Evolutionary conservation across 2,888 invertebrate genomes (phyloP), one percentile per base, ranked within the genome.

Genomic region (Didymodactylos carnosus): DNA sequence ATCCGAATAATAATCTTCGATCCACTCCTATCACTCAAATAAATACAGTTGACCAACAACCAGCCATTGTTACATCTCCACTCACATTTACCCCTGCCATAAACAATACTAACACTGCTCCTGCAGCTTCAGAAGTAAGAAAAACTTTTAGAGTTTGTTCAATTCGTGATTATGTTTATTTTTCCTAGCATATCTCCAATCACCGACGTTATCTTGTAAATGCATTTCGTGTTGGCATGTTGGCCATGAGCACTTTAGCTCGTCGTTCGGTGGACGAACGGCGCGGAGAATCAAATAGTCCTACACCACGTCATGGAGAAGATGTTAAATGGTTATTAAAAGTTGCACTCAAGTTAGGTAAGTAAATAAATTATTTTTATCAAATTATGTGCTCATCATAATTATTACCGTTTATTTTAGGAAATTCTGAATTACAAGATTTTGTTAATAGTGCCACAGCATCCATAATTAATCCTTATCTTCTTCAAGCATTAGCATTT

Each of bases 361-460:
- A 80, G 83, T n/a, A n/a, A n/a, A n/a, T n/a, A n/a, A n/a, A n/a
- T n/a, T n/a, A n/a, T n/a, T n/a, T n/a, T n/a, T n/a, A n/a, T n/a
- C n/a, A n/a, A n/a, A n/a, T n/a, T n/a, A n/a, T n/a, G n/a, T n/a
- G n/a, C n/a, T 51, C 41, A 69, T 25, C 6, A 19, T 53, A n/a
- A 27, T 23, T 51, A 43, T 71, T 76, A 76, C 3, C 8, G 19
- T 75, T 70, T 73, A 35, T 81, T 82, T 41, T 79, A 88, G 88
- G 94, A 75, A 90, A 92, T 2, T 91, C 92, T 80, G 93, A 93
- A 85, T 86, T 95, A 75, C 94, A 94, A 84, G 94, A 95, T 86
- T 92, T 95, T 85, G 94, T 94, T 85, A 88, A 93, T 76, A 92
- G 92, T 84, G 92, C 92, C 0, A 93, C 94, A 39, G 94, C 92